Evolutionary conservation across 2,113 vertebrate species (phyloP).

Genomic region (Excalfactoria chinensis): DNA sequence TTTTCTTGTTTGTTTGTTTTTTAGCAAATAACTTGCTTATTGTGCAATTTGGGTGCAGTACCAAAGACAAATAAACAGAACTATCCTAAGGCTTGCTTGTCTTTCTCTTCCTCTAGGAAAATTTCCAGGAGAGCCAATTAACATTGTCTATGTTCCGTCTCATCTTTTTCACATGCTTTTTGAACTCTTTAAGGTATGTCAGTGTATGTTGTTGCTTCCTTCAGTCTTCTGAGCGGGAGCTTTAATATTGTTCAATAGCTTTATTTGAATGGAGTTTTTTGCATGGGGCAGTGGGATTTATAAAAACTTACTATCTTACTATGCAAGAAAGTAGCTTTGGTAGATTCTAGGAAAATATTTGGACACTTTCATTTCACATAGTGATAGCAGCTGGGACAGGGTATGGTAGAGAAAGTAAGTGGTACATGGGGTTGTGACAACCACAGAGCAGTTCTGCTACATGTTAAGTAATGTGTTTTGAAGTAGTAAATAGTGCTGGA

Average conservation of each 20-base stretch:
- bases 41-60: not conserved
- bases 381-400: not conserved
- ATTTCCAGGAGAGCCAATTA: constrained; percentile 81
- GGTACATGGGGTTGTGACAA: not conserved
- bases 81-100: not conserved
- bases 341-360: not conserved
- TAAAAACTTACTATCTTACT: not conserved
- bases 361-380: rapidly evolving
- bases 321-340: not conserved
- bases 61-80: not conserved
- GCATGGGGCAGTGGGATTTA: not conserved
- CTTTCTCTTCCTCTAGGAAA: constrained; percentile 80
- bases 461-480: not conserved
- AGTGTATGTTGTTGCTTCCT: not conserved
- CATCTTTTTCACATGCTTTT: constrained; percentile 99
- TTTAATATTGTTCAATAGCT: not conserved
- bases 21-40: not conserved
- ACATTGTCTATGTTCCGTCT: constrained; percentile 95
- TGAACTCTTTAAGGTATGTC: constrained; percentile 96
- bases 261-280: not conserved
- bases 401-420: not conserved
- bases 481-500: not conserved
- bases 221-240: not conserved
- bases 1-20: not conserved
- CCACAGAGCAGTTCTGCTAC: not conserved